These are phyloP conservation scores for Eupithecia vulgata DNA, from an alignment of 2,888 invertebrate species.

Conservation along the genomic window DNA sequence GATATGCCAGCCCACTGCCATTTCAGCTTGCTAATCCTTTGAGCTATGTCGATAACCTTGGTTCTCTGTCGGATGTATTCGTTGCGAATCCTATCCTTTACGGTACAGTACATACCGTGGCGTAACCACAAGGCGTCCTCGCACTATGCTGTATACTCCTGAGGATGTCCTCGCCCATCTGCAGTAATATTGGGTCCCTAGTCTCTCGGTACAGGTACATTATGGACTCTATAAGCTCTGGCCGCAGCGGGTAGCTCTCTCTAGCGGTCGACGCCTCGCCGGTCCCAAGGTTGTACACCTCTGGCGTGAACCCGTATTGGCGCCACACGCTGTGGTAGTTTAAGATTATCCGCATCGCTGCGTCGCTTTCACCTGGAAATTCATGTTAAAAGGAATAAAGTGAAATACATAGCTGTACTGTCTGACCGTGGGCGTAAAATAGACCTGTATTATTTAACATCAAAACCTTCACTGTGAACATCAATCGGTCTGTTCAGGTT, in stretches of 20 bases:
- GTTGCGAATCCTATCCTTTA: no score
- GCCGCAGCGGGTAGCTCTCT: conserved; percentile 96
- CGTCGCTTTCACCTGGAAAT: conserved; percentile 90
- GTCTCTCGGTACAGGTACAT: conserved; percentile 98
- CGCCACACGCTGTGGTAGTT: conserved; percentile 99
- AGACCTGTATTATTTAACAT: no score
- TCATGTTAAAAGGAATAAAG: no score
- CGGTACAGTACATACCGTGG: conserved; percentile 88
- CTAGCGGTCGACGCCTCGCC: conserved; percentile 92
- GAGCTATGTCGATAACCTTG: no score
- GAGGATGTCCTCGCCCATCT: conserved; percentile 97
- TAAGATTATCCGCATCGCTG: conserved; percentile 96
- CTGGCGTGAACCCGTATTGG: conserved; percentile 98
- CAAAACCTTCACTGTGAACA: no score
- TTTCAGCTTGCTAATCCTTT: no score
- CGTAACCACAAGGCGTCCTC: conserved; percentile 97
- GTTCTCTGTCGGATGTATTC: no score
- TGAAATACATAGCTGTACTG: no score
- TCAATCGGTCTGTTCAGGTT: no score
- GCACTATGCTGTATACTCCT: conserved; percentile 97
- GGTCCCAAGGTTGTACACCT: conserved; percentile 97
- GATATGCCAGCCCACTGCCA: no score
- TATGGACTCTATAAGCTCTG: conserved; percentile 97
- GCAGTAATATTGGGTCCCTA: conserved; percentile 94
- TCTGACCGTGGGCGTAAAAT: no score